Conservation (phyloP, 2,797 vertebrate species). For the Aselliscus stoliczkanus region DNA sequence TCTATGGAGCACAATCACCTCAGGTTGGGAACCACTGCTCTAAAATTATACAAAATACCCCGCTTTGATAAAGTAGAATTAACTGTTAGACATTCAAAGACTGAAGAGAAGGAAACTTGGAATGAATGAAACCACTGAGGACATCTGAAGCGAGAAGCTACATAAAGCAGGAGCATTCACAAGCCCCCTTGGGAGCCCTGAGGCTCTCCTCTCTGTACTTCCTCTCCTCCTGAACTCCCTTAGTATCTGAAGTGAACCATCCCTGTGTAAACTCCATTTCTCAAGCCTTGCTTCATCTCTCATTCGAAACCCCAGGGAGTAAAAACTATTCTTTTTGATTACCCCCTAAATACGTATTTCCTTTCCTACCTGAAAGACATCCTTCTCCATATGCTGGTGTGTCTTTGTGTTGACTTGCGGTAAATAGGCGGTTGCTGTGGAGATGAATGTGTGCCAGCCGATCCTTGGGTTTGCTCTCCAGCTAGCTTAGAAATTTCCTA, state of each 20-base stretch:
- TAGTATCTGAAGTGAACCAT: not conserved
- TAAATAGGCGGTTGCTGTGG: not conserved
- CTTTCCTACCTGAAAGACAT: not conserved
- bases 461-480: not conserved
- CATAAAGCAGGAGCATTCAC: not conserved
- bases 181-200: not conserved
- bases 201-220: not conserved
- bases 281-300: not conserved
- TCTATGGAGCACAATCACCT: not conserved
- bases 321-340: not conserved
- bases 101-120: not conserved
- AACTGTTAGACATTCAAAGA: not conserved
- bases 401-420: not conserved
- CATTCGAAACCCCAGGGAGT: not conserved
- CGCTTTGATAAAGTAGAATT: not conserved
- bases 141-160: not conserved
- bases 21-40: not conserved
- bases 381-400: not conserved
- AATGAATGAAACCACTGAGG: not conserved
- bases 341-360: not conserved
- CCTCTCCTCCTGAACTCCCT: not conserved
- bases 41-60: not conserved
- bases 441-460: not conserved
- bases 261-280: not conserved
- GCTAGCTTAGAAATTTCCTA: not conserved